Evolutionary conservation across 2,113 vertebrate genomes (phyloP), one percentile per base, ranked within the genome.

Genomic region (Peromyscus polionotus): DNA sequence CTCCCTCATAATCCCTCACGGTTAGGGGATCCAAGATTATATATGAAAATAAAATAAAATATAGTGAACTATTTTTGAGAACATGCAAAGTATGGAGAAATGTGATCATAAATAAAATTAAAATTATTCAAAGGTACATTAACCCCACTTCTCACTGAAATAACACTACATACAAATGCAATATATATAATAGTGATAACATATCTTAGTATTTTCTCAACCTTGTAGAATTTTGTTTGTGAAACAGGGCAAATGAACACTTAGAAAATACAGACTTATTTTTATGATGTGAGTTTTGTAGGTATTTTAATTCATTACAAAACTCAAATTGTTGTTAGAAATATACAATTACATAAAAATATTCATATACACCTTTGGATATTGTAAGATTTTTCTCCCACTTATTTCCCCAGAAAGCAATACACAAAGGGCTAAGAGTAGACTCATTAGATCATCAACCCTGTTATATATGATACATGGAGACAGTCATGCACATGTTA

Each of bases 181-280:
- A 11, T 33, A 59, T 48, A 39, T n/a, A 90, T 12, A 61, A 42
- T 42, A 28, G 14, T 51, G 7, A 72, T 39, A 80, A 19, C 17
- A 84, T 79, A 92, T 92, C 9, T 87, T 77, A 1, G 83, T 72
- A 93, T 65, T 65, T 90, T 77, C 13, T 67, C 45, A 95, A 84
- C 5, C n/a, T 93, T 65, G n/a, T 70, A 36, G 28, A 76, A 94
- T 76, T 93, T 73, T 80, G 9, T 12, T 0, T 59, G 5, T 96
- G 59, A 91, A 93, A 79, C 84, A 95, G 87, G 68, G 63, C 10
- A 73, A 88, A 88, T 10, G 0, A 11, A 61, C 48, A 26, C 51
- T 93, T 90, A 86, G 70, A 88, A 85, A 39, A 57, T 36, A 39
- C 42, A 76, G 24, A 39, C 17, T 36, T 67, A 80, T 63, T 92